These are phyloP conservation scores for Myodes glareolus DNA, from an alignment of 2,113 vertebrate genomes.

Conservation along the genomic window DNA sequence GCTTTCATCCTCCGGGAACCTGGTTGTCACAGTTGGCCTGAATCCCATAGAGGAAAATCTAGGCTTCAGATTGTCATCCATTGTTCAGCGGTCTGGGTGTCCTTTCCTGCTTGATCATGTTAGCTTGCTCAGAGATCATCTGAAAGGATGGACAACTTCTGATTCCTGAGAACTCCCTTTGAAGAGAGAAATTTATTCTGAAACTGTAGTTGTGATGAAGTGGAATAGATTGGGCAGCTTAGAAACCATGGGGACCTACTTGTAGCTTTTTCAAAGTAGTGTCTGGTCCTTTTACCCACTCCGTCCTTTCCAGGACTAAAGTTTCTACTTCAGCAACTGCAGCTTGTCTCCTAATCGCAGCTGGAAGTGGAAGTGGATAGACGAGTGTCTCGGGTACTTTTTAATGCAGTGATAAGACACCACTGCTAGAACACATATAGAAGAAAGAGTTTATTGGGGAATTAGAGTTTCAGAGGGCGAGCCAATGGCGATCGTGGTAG, in stretches of 20 bases:
- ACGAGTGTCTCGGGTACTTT: background rate
- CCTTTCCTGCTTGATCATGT: background rate
- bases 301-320: background rate
- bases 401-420: background rate
- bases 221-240: background rate
- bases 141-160: background rate
- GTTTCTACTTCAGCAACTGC: background rate
- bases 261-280: background rate
- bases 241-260: background rate
- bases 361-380: rapidly evolving
- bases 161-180: background rate
- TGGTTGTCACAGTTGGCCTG: background rate
- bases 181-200: background rate
- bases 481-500: background rate
- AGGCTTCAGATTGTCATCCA: background rate
- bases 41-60: background rate
- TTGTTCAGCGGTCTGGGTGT: background rate
- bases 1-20: background rate
- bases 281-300: background rate
- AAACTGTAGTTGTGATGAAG: background rate
- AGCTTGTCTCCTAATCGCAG: rapidly evolving
- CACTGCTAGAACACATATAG: no score
- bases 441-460: background rate
- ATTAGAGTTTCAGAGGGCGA: background rate
- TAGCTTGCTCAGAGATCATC: background rate